These are phyloP conservation scores for Progne subis DNA, from an alignment of 2,113 vertebrate genomes.

Conservation along the genomic window DNA sequence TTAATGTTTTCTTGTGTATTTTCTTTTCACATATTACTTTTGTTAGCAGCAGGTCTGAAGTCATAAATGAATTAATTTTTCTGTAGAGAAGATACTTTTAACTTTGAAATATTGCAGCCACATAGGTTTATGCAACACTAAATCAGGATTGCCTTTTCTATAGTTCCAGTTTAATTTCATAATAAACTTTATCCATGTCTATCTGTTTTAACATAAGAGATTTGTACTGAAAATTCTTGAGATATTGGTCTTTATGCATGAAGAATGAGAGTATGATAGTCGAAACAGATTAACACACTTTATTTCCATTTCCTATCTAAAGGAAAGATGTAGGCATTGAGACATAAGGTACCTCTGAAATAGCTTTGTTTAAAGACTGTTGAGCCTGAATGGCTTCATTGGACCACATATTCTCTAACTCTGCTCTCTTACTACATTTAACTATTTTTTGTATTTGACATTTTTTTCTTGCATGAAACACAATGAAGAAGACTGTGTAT, in stretches of 20 bases:
- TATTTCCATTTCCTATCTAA: neutral
- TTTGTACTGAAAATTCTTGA: neutral
- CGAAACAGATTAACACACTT: neutral
- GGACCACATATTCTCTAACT: neutral
- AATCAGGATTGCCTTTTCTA: neutral
- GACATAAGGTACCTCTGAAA: neutral
- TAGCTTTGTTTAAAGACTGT: neutral
- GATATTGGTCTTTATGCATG: neutral
- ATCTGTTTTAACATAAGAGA: neutral
- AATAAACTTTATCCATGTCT: neutral
- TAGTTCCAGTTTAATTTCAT: neutral
- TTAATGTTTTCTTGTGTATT: neutral
- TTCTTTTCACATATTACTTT: neutral
- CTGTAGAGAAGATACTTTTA: neutral
- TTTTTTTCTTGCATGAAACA: conserved; percentile 2
- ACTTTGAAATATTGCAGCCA: neutral
- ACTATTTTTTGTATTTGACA: neutral
- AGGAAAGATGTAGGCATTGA: neutral
- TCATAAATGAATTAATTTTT: neutral
- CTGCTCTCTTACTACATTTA: neutral
- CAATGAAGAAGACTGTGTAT: neutral
- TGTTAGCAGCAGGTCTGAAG: neutral
- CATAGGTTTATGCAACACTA: neutral
- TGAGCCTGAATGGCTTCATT: neutral
- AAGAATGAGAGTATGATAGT: neutral